Conservation (phyloP, 2,888 invertebrate genomes). For the Drosophila limbata region DNA sequence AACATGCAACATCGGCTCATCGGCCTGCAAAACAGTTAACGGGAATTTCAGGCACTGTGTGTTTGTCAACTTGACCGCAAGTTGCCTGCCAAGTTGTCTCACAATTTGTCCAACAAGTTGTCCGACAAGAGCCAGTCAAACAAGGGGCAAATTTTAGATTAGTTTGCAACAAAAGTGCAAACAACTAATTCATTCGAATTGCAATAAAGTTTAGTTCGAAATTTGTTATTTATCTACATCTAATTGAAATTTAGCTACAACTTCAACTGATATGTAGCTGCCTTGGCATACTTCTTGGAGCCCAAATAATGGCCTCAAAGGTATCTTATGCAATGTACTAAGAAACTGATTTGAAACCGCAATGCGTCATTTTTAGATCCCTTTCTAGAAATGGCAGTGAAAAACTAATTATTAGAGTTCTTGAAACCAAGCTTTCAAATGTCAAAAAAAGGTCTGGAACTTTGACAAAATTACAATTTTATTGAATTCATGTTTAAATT, state of each 20-base stretch:
- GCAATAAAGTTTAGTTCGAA: not conserved
- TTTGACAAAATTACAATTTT: not conserved
- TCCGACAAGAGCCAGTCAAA: constrained; percentile 19
- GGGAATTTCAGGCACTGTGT: not conserved
- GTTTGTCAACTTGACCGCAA: constrained; percentile 23
- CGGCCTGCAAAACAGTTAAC: not conserved
- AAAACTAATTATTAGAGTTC: not conserved
- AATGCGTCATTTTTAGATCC: not conserved
- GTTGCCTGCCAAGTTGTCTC: constrained; percentile 15
- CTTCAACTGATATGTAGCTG: not conserved
- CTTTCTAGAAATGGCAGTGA: not conserved
- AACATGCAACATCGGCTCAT: not conserved
- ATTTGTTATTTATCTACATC: not conserved
- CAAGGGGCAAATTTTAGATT: constrained; percentile 22
- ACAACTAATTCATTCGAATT: constrained; percentile 3
- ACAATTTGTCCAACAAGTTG: constrained; percentile 21
- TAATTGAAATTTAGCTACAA: not conserved
- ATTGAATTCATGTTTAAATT: not conserved
- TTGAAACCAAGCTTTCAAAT: not conserved
- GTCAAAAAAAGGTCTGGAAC: not conserved
- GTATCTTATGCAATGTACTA: not conserved
- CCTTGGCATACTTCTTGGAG: not conserved
- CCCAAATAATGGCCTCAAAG: not conserved
- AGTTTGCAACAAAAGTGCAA: constrained; percentile 1
- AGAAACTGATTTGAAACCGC: not conserved